Evolutionary conservation across 2,888 invertebrate genomes (phyloP).

Genomic region (Spicauda simplicius): DNA sequence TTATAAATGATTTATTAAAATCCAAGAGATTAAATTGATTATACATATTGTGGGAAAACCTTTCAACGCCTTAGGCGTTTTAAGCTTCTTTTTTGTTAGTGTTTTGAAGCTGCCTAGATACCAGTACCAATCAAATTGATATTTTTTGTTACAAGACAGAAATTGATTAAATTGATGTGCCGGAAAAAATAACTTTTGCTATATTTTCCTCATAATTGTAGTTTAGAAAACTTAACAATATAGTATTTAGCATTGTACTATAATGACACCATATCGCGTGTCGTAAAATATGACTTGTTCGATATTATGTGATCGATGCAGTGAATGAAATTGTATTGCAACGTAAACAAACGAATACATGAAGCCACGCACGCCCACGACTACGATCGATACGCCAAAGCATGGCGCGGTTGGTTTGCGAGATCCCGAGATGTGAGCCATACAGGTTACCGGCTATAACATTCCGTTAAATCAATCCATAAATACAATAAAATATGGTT

Average conservation of each 20-base stretch:
- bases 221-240: background rate
- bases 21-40: background rate
- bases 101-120: background rate
- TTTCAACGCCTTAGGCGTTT: background rate
- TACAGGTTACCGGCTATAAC: too few relatives aligned
- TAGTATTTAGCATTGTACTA: background rate
- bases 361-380: slow-evolving; percentile 50
- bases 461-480: too few relatives aligned
- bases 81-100: background rate
- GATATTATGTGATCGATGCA: slow-evolving; percentile 43
- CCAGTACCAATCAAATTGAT: background rate
- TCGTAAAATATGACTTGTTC: slow-evolving; percentile 1
- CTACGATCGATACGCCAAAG: slow-evolving; percentile 21
- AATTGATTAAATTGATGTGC: background rate
- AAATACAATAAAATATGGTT: slow-evolving; percentile 1
- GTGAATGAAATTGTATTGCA: slow-evolving; percentile 56
- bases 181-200: too few relatives aligned
- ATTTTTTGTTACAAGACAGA: background rate
- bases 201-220: too few relatives aligned
- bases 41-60: background rate
- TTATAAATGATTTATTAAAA: background rate
- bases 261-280: background rate
- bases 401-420: background rate
- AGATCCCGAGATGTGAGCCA: slow-evolving; percentile 16
- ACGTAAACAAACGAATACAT: slow-evolving; percentile 56